Base-by-base conservation (phyloP, 1,140 invertebrate genomes). In the Cherax destructor region DNA sequence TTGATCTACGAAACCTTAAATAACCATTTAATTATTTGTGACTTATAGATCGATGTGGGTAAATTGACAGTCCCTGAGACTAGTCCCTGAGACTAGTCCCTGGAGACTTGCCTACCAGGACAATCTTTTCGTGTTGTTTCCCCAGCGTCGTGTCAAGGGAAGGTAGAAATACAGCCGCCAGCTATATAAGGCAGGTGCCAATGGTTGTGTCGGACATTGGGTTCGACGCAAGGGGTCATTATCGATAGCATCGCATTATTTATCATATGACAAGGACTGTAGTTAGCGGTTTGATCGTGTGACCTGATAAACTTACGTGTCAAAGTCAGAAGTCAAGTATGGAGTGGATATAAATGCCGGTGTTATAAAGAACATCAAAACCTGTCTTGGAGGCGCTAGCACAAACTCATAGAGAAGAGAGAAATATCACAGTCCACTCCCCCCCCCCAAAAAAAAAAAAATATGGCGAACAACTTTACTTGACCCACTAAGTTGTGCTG, bases 231-330 rank as follows among this genome's bases (percentile, higher is more conserved):
- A 49, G 59, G 21, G 65, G 81, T 83, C 13, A 83, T 83, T 65
- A 69, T 21, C 59, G 56, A 69, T 83, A 83, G 30, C 81, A 83
- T 83, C 80, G 24, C 80, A 47, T 83, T 83, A 69, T 83, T 65
- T 83, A 83, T 83, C 81, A 41, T 83, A 56, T 83, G 81, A 65
- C 81, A 83, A 69, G 65, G 61, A 83, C 59, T 30, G 30, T 83
- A 47, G 81, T 83, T 69, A 83, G 47, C 30, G 18, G 24, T n/a
- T 5, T 61, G 80, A 83, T 83, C 16, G 80, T 83, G 81, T 83
- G 81, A 83, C 59, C 81, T n/a, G 81, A 83, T 69, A 83, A 69
- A 83, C 81, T 83, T 41, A 47, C 49, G 81, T 83, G 81, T 83
- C 59, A 69, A 69, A 49, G 59, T 83, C 81, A 61, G 47, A 52